Evolutionary conservation across 2,888 invertebrate genomes (phyloP).

Genomic region (Terebella lapidaria): DNA sequence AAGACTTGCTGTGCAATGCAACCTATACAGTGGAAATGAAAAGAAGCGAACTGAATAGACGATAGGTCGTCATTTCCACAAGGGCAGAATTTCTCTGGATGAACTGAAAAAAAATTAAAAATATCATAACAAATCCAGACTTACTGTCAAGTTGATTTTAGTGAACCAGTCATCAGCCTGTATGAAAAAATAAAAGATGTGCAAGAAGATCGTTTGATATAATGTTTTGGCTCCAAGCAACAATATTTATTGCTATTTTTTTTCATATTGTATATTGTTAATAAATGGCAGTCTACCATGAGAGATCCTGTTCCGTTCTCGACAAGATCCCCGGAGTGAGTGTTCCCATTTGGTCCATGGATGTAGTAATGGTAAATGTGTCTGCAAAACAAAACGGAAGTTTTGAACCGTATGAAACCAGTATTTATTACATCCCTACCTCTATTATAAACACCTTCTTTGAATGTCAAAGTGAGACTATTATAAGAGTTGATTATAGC

Average conservation of each 20-base stretch:
- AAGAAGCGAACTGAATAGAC: background rate
- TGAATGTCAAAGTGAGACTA: too few relatives aligned
- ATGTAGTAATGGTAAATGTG: slow-evolving; percentile 54
- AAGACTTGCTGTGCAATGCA: slow-evolving; percentile 19
- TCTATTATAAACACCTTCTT: too few relatives aligned
- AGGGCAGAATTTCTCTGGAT: background rate
- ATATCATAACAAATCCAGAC: too few relatives aligned
- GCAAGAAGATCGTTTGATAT: too few relatives aligned
- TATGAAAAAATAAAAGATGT: background rate
- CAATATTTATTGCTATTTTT: too few relatives aligned
- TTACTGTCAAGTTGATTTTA: slow-evolving; percentile 47
- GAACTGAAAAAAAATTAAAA: background rate
- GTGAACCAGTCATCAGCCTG: slow-evolving; percentile 29
- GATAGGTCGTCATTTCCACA: background rate
- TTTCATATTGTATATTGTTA: too few relatives aligned
- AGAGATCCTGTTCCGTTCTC: background rate
- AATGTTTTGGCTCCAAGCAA: too few relatives aligned
- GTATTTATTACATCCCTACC: too few relatives aligned
- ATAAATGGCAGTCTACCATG: too few relatives aligned
- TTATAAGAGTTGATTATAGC: too few relatives aligned
- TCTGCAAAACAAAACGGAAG: slow-evolving; percentile 28
- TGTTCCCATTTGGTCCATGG: slow-evolving; percentile 52
- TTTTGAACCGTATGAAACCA: too few relatives aligned
- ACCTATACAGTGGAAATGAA: slow-evolving; percentile 18
- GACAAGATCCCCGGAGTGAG: slow-evolving; percentile 8